Percentiles rank a stretch among this genome's conserved stretches.
Conservation (phyloP, 2,888 invertebrate genomes). For the Metacarcinus magister region DNA sequence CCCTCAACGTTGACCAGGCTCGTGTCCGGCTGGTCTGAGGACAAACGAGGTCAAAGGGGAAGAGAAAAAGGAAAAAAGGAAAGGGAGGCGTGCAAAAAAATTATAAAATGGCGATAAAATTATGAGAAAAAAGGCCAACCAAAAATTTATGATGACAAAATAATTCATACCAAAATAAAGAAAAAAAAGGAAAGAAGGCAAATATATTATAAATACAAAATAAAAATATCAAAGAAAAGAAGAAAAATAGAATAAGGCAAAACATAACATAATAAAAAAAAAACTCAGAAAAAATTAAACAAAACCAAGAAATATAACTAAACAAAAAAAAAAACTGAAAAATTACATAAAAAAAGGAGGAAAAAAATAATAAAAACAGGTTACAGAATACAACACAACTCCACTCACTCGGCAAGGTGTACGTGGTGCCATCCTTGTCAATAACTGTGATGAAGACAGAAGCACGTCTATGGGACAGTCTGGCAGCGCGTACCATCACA, state of each 20-base stretch:
- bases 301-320: too few species aligned
- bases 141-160: not conserved
- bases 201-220: not conserved
- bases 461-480: slow-evolving; percentile 70
- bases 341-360: too few species aligned
- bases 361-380: not conserved
- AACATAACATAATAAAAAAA: too few species aligned
- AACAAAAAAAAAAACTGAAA: too few species aligned
- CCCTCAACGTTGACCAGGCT: slow-evolving; percentile 58
- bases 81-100: not conserved
- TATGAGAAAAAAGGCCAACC: not conserved
- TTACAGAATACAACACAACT: not conserved
- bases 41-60: not conserved
- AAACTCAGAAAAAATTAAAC: too few species aligned
- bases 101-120: not conserved
- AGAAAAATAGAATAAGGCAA: not conserved
- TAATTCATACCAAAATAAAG: not conserved
- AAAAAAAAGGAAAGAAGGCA: not conserved
- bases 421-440: slow-evolving; percentile 73
- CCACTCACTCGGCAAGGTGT: slow-evolving; percentile 82
- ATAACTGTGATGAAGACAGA: slow-evolving; percentile 67
- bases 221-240: not conserved
- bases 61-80: not conserved
- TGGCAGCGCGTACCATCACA: slow-evolving; percentile 67
- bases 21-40: slow-evolving; percentile 65